Percentiles rank a stretch among this genome's conserved stretches.
Evolutionary conservation across 2,888 invertebrate genomes (phyloP).

Genomic region (Dermolepida albohirtum): DNA sequence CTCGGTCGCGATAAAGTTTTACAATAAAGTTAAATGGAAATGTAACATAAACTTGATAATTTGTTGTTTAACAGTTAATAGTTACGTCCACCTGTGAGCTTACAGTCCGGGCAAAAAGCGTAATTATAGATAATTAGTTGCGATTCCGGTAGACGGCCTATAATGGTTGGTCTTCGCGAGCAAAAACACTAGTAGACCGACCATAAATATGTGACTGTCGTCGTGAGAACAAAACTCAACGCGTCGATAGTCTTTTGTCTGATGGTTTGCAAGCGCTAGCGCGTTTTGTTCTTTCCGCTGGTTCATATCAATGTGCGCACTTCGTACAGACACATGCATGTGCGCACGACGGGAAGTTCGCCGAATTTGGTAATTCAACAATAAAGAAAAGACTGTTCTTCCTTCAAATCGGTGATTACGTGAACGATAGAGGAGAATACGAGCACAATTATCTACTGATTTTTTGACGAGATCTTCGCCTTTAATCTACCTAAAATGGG

Average conservation of each 20-base stretch:
- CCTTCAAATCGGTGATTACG: slow-evolving; percentile 34
- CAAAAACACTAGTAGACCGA: slow-evolving; percentile 57
- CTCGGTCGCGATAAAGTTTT: slow-evolving; percentile 33
- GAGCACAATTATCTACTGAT: slow-evolving; percentile 27
- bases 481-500: slow-evolving; percentile 17
- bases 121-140: slow-evolving; percentile 60
- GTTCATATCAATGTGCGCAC: slow-evolving; percentile 1
- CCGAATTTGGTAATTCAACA: slow-evolving; percentile 36
- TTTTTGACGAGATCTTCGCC: slow-evolving; percentile 29
- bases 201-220: slow-evolving; percentile 53
- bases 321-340: slow-evolving; percentile 19
- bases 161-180: slow-evolving; percentile 57
- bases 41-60: slow-evolving; percentile 40
- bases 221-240: slow-evolving; percentile 56
- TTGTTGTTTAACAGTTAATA: slow-evolving; percentile 40
- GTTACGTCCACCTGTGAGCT: slow-evolving; percentile 43
- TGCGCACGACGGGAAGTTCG: slow-evolving; percentile 37
- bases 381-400: slow-evolving; percentile 29
- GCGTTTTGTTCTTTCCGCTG: slow-evolving; percentile 39
- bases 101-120: slow-evolving; percentile 49
- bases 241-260: slow-evolving; percentile 45
- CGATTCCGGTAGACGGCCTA: slow-evolving; percentile 57
- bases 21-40: slow-evolving; percentile 39
- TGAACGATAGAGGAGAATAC: slow-evolving; percentile 29
- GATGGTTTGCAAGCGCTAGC: slow-evolving; percentile 37